Evolutionary conservation across 2,888 invertebrate genomes (phyloP).

Genomic region (Capitulum mitella): DNA sequence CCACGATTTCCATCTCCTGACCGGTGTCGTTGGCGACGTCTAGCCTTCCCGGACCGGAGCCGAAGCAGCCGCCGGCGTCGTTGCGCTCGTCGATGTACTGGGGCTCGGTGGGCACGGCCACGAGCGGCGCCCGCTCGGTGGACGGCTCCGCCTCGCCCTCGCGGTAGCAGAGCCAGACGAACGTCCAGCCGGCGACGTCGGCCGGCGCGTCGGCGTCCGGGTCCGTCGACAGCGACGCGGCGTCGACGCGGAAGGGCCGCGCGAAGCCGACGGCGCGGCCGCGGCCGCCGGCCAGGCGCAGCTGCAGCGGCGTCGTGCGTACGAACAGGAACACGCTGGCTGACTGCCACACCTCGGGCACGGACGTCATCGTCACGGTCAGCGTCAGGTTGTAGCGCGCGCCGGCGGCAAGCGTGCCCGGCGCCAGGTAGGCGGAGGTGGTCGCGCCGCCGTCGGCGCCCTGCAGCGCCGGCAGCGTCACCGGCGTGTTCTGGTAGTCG

Average conservation of each 20-base stretch:
- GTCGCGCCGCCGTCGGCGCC: background rate
- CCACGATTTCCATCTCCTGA: background rate
- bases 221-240: conserved; percentile 1
- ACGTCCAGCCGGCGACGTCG: conserved; percentile 25
- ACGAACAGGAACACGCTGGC: conserved; percentile 28
- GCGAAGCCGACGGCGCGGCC: conserved; percentile 28
- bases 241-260: conserved; percentile 26
- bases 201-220: background rate
- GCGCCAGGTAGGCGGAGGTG: conserved; percentile 24
- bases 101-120: conserved; percentile 21
- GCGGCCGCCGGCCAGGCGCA: conserved; percentile 24
- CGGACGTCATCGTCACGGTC: conserved; percentile 27
- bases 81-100: conserved; percentile 11
- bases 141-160: conserved; percentile 27
- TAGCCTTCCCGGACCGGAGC: conserved; percentile 28
- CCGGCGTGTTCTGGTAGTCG: conserved; percentile 23
- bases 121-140: background rate
- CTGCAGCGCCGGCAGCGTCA: conserved; percentile 25
- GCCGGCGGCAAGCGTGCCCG: conserved; percentile 13
- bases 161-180: conserved; percentile 29
- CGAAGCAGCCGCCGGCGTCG: conserved; percentile 32
- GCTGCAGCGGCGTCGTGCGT: conserved; percentile 20
- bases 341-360: conserved; percentile 25
- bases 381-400: conserved; percentile 29
- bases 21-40: conserved; percentile 26